Percentiles rank a stretch among this genome's conserved stretches.
These are phyloP conservation scores for Nomada lathburiana DNA, from an alignment of 2,888 invertebrate genomes.

Conservation along the genomic window DNA sequence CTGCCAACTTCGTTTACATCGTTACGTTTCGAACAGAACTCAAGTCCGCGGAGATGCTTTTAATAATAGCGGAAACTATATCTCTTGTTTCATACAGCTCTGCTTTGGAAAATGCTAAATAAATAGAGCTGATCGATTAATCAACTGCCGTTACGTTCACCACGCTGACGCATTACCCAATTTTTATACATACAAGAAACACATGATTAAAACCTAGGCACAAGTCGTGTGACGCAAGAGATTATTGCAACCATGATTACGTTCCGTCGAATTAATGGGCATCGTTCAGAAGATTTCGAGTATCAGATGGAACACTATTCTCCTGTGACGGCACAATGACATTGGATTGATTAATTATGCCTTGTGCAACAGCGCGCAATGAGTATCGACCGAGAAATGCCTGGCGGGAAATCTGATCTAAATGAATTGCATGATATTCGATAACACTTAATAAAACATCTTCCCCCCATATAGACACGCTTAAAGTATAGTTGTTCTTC, in stretches of 20 bases:
- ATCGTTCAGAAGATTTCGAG: constrained; percentile 9
- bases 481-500: not conserved
- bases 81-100: not conserved
- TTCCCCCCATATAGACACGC: not conserved
- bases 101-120: not conserved
- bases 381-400: constrained; percentile 18
- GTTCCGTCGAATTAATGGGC: not conserved
- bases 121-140: not conserved
- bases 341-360: constrained; percentile 31
- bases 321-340: constrained; percentile 12
- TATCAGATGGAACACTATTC: constrained; percentile 6
- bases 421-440: constrained; percentile 15
- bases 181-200: too few relatives aligned
- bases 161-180: not conserved
- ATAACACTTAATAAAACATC: too few relatives aligned
- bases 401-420: constrained; percentile 5
- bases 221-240: too few relatives aligned
- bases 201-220: too few relatives aligned
- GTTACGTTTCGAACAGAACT: too few relatives aligned
- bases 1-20: too few relatives aligned
- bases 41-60: too few relatives aligned
- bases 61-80: not conserved
- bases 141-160: not conserved
- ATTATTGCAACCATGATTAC: too few relatives aligned
- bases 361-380: constrained; percentile 17